These are phyloP conservation scores for Oreortyx pictus DNA, from an alignment of 2,797 vertebrate species.

Conservation along the genomic window DNA sequence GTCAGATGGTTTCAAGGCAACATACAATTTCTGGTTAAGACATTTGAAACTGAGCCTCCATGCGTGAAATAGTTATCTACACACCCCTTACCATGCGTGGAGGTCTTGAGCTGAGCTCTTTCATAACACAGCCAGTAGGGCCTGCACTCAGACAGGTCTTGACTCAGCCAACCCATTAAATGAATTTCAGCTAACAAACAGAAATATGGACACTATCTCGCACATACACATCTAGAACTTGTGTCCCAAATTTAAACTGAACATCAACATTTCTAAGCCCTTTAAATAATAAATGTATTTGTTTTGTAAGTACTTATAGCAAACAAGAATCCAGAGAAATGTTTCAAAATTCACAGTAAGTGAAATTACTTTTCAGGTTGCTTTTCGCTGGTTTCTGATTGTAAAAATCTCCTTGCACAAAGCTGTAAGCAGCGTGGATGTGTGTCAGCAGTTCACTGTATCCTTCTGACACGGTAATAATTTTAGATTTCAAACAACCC, in stretches of 20 bases:
- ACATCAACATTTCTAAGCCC: not conserved
- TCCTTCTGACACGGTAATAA: conserved; percentile 2
- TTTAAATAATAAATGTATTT: not conserved
- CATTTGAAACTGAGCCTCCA: not conserved
- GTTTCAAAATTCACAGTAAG: not conserved
- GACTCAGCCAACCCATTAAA: not conserved
- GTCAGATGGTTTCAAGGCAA: not conserved
- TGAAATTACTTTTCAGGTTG: not conserved
- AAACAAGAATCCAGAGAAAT: not conserved
- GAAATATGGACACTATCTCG: not conserved
- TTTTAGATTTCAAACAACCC: conserved; percentile 10
- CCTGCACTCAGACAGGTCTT: not conserved
- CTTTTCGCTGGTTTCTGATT: not conserved
- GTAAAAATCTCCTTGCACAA: not conserved
- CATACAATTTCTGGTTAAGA: not conserved
- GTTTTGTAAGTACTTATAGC: not conserved
- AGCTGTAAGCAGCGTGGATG: not conserved
- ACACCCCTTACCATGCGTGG: rapidly evolving
- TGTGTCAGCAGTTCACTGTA: conserved; percentile 7
- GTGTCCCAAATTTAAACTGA: not conserved
- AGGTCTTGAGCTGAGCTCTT: not conserved
- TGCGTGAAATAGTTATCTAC: not conserved
- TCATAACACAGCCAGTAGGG: not conserved
- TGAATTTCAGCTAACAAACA: not conserved
- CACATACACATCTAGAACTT: not conserved